Percentiles rank a stretch among this genome's conserved stretches.
Conservation (phyloP, 2,113 vertebrate genomes). For the Apus apus region DNA sequence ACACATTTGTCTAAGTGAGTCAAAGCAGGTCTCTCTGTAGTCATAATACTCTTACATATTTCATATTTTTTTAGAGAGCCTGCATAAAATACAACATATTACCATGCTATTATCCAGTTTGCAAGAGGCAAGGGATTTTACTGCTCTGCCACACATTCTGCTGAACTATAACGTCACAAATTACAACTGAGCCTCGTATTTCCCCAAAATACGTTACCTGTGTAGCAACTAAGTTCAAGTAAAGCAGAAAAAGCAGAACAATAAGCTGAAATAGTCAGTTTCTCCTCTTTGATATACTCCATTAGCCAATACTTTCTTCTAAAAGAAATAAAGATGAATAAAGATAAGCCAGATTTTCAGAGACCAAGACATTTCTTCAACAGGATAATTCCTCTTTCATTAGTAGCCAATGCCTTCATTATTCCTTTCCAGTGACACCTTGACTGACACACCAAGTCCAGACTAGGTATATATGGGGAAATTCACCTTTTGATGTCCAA, state of each 20-base stretch:
- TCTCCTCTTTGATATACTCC: background rate
- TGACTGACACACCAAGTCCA: background rate
- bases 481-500: slow-evolving; percentile 45
- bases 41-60: background rate
- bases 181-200: fast-evolving
- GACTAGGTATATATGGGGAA: background rate
- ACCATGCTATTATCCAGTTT: background rate
- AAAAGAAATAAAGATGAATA: background rate
- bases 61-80: background rate
- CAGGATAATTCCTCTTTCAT: background rate
- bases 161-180: background rate
- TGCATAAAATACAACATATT: background rate
- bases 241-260: background rate
- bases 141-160: background rate
- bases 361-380: background rate
- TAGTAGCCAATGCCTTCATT: background rate
- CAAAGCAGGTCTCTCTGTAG: slow-evolving; percentile 22
- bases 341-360: background rate
- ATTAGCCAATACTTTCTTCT: background rate
- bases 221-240: background rate
- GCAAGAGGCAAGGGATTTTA: background rate
- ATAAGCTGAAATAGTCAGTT: background rate
- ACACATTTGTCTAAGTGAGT: slow-evolving; percentile 28
- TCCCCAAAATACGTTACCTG: background rate
- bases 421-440: background rate